Evolutionary conservation across 2,113 vertebrate genomes (phyloP), one percentile per base, ranked within the genome.

Genomic region (Scomber colias): DNA sequence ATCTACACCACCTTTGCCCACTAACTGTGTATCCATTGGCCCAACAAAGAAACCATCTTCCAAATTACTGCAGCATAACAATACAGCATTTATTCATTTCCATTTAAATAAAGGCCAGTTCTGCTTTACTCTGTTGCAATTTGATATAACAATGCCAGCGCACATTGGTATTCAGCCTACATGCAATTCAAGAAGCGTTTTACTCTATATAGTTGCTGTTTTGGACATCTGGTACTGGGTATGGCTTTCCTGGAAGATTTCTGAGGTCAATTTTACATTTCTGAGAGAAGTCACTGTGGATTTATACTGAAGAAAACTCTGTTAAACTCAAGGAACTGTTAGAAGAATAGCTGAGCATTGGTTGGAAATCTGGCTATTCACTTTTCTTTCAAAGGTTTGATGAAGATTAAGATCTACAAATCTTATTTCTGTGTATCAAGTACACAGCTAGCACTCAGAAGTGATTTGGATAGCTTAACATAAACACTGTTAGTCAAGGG

Each of bases 1-100:
- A 65, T 81, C 71, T 16, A 56, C 56, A 81, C n/a, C 73, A 82
- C 60, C 75, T 83, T 67, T 77, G 63, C 77, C 83, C n/a, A 27
- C 61, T 74, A 62, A 71, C 59, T 31, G 56, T 81, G 75, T 80
- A 66, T 84, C 61, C 50, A 46, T 71, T 82, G 70, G 55, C 44
- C 66, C 11, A 63, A 66, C 71, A 63, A 76, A 66, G 53, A 11
- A 66, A 21, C 55, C 27, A 44, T 60, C 55, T 59, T 64, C 44
- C 12, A 31, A 55, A 68, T 70, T 56, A 85, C 45, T 15, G 57
- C 21, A 59, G 59, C 53, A 24, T 44, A 24, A 77, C 44, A 54
- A 48, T 69, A 62, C 55, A 53, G 56, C 15, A 16, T 61, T 10
- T 55, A 71, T 77, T 16, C 7, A 9, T 46, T 66, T 69, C 30